Base-by-base conservation (phyloP, 2,797 vertebrate species). In the Dipus sagitta region DNA sequence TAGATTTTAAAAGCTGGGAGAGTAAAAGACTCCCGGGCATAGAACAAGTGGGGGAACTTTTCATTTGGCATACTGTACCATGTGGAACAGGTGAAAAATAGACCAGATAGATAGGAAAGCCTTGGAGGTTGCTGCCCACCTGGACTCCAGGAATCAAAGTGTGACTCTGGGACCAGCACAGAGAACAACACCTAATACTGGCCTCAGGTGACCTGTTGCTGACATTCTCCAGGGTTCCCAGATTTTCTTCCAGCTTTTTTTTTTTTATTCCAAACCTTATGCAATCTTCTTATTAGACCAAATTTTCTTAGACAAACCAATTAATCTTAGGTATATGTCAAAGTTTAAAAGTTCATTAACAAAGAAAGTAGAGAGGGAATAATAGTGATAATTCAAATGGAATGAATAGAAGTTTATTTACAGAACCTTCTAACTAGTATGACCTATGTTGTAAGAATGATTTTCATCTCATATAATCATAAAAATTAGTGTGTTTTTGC, bases 391-490 rank as follows among this genome's bases (percentile, higher is more conserved):
- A 72, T 74, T 77, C 32, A 65, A 18, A 82, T 58, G 62, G 32
- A 21, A 34, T 65, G 24, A n/a, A 20, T 67, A 93, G 65, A 92
- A 21, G 26, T 62, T 42, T 52, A 70, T 60, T 83, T 77, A 47
- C 7, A 77, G 54, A 86, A 78, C 60, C 32, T 71, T 67, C 14
- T 74, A 74, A 90, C 14, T 86, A 82, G 32, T 32, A 42, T 62
- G 38, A 58, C 72, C 52, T 74, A 20, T 75, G 32, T 67, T 83
- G 23, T 76, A 67, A 89, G 32, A 78, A 65, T 52, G 18, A 38
- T 15, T 85, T 65, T 79, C 78, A 75, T 91, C 78, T 94, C 70
- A 74, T 23, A 47, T 74, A 18, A 68, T 85, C 75, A 42, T 80
- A 85, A 47, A 88, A 93, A 84, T 72, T 24, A 64, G 54, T 52